Evolutionary conservation across 1,140 invertebrate species (phyloP), one percentile per base, ranked within the genome.

Genomic region (Bombus sylvicola): DNA sequence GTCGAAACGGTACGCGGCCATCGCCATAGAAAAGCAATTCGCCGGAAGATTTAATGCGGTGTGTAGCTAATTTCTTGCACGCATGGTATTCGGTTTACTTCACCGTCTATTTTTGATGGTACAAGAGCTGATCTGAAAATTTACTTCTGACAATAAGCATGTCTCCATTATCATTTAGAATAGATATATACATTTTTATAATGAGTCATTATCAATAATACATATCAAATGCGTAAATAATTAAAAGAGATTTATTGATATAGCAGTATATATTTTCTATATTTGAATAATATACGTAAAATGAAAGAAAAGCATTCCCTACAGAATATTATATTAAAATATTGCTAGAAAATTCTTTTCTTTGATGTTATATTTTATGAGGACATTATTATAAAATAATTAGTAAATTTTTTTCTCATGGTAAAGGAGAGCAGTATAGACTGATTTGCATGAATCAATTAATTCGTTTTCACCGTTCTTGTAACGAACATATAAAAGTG

Each of bases 21-120:
- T 64, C 39, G 62, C 62, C 41, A 47, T 37, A 22, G 47, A 37
- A 41, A 41, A 73, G 68, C 68, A 39, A 69, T 84, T 80, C 41
- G 12, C 57, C 41, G 53, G 31, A 62, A 71, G 66, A 80, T 80
- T 84, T 79, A 84, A 84, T 39, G 53, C 41, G 41, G 22, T 80
- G 47, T 85, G 83, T 80, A 72, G 68, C 68, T 85, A 80, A 80
- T 80, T 80, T 80, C 83, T 79, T 71, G 41, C 41, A 71, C 76
- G 68, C 66, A 64, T 73, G 77, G 39, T 85, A 85, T 85, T 85
- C 57, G 83, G 83, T 85, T 85, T 85, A 85, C 68, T 80, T 80
- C 76, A 64, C 68, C 25, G 43, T 79, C 83, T 85, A 85, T 85
- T 85, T 85, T 80, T 41, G 77, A 72, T 64, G 10, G 83, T 39